phyloP scores from a whole-genome alignment of 2,888 invertebrate species.

The Tiphia femorata region DNA sequence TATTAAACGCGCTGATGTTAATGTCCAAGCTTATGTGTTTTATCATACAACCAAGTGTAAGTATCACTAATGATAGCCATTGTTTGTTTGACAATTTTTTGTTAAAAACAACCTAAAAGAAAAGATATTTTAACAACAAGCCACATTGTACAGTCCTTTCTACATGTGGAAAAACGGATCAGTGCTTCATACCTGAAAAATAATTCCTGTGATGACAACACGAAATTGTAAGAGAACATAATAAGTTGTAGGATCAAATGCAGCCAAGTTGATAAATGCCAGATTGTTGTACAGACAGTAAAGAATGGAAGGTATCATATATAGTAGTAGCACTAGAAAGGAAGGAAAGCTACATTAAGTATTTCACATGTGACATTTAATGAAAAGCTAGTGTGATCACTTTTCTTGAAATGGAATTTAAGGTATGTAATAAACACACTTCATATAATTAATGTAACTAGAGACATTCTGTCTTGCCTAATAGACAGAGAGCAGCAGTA shows the following conservation, averaged over 20 bases:
- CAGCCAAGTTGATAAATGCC: constrained; percentile 89
- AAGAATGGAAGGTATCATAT: constrained; percentile 90
- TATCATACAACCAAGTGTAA: constrained; percentile 91
- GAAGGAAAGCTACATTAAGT: background rate
- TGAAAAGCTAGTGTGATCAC: too few species aligned
- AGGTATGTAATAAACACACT: too few species aligned
- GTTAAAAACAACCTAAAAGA: constrained; percentile 84
- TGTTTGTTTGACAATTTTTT: constrained; percentile 84
- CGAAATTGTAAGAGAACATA: constrained; percentile 90
- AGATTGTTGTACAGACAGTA: constrained; percentile 97
- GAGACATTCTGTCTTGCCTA: background rate
- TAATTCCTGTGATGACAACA: constrained; percentile 91
- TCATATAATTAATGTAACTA: background rate
- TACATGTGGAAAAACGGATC: constrained; percentile 9
- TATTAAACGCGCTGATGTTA: constrained; percentile 61
- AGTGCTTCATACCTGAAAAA: constrained; percentile 86
- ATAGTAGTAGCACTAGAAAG: constrained; percentile 80
- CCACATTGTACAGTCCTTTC: background rate
- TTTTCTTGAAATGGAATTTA: too few species aligned
- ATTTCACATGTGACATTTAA: background rate
- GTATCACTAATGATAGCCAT: constrained; percentile 89
- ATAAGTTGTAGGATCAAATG: constrained; percentile 95
- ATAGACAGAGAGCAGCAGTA: too few species aligned
- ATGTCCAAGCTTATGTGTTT: constrained; percentile 81
- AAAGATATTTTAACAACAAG: constrained; percentile 12